Percentiles rank a stretch among this genome's conserved stretches.
Conservation (phyloP, 1,140 invertebrate genomes). For the Microplitis mediator region DNA sequence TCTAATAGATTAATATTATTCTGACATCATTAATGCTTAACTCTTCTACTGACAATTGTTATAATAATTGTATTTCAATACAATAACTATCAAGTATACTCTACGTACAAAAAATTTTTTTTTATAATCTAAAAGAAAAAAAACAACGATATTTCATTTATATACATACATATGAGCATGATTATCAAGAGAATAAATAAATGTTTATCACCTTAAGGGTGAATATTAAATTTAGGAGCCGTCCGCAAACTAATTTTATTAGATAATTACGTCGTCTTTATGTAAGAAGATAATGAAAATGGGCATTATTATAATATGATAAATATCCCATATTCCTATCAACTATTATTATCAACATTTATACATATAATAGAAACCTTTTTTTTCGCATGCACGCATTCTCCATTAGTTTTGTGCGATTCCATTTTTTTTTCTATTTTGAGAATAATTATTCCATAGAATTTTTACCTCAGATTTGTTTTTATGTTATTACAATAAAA, state of each 20-base stretch:
- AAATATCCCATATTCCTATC: slow-evolving; percentile 56
- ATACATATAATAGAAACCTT: slow-evolving; percentile 55
- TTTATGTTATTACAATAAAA: neutral
- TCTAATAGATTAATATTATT: slow-evolving; percentile 31
- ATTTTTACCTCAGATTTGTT: neutral
- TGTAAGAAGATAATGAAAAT: slow-evolving; percentile 17
- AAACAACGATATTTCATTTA: slow-evolving; percentile 32
- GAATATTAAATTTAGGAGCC: neutral
- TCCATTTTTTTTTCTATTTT: no score
- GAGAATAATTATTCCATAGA: neutral
- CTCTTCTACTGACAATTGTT: slow-evolving; percentile 30
- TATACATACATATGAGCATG: slow-evolving; percentile 43
- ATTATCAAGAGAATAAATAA: slow-evolving; percentile 11
- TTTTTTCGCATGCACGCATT: slow-evolving; percentile 29
- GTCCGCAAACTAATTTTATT: neutral
- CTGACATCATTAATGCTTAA: slow-evolving; percentile 30
- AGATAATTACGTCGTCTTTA: neutral
- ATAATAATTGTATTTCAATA: slow-evolving; percentile 33
- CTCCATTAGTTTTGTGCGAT: neutral
- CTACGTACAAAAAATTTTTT: slow-evolving; percentile 50
- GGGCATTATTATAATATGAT: slow-evolving; percentile 41
- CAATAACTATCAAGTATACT: slow-evolving; percentile 35
- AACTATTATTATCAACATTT: slow-evolving; percentile 60
- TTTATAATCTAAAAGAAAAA: slow-evolving; percentile 42
- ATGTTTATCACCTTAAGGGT: neutral